Percentiles rank a stretch among this genome's conserved stretches.
Conservation (phyloP, 2,797 vertebrate species). For the Periophthalmus magnuspinnatus region DNA sequence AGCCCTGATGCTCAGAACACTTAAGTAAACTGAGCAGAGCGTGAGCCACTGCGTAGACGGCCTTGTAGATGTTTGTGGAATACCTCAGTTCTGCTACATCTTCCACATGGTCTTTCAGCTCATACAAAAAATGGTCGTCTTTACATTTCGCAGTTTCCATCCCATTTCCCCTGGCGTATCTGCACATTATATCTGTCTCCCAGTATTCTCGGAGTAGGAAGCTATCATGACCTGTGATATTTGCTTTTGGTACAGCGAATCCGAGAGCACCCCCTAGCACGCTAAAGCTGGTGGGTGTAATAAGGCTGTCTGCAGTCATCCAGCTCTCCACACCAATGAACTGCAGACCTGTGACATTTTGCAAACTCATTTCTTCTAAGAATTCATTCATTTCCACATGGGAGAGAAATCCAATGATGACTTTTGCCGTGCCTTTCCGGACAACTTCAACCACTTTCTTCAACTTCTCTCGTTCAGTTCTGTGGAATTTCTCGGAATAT, state of each 20-base stretch:
- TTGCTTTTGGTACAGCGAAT: constrained; percentile 71
- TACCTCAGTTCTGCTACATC: constrained; percentile 73
- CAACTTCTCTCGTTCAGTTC: constrained; percentile 65
- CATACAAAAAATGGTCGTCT: constrained; percentile 52
- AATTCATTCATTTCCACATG: constrained; percentile 73
- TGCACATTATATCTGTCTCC: constrained; percentile 62
- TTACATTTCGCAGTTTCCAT: constrained; percentile 37
- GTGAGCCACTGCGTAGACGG: constrained; percentile 73
- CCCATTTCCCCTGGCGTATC: not conserved
- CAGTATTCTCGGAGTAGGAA: constrained; percentile 70
- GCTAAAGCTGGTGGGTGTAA: constrained; percentile 67
- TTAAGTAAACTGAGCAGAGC: constrained; percentile 66
- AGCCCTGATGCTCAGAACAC: constrained; percentile 54
- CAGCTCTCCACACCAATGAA: constrained; percentile 77
- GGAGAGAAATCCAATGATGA: constrained; percentile 71
- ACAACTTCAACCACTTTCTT: constrained; percentile 70
- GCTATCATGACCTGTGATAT: constrained; percentile 62
- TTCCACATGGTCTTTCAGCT: constrained; percentile 54
- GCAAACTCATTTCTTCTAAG: constrained; percentile 62
- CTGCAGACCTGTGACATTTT: constrained; percentile 72
- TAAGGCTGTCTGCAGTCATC: constrained; percentile 76
- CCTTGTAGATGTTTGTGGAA: constrained; percentile 74
- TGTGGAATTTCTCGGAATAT: constrained; percentile 71
- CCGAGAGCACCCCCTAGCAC: constrained; percentile 73
- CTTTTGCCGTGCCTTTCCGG: constrained; percentile 64